Conservation (phyloP, 2,113 vertebrate genomes). For the Heptranchias perlo region DNA sequence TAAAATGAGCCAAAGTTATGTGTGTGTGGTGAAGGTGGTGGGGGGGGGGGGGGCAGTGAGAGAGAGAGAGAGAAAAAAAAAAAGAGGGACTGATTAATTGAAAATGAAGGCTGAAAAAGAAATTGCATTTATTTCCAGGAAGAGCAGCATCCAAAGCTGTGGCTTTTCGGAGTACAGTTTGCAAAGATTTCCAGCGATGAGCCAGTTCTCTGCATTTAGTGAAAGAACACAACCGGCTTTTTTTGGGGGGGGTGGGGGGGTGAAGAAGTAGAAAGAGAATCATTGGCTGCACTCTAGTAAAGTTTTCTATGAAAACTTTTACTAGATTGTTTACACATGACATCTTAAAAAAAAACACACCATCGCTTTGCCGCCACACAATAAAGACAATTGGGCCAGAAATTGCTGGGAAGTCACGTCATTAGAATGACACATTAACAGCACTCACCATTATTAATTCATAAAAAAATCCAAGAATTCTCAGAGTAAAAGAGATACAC, state of each 20-base stretch:
- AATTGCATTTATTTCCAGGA: not conserved
- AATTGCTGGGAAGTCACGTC: not conserved
- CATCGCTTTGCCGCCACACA: not conserved
- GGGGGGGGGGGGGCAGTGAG: no score
- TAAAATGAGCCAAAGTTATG: not conserved
- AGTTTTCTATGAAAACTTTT: not conserved
- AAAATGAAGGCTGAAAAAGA: no score
- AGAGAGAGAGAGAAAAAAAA: not conserved
- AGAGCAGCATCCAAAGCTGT: not conserved
- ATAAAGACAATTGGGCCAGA: not conserved
- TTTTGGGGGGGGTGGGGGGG: not conserved
- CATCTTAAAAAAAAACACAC: not conserved
- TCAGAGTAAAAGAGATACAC: not conserved
- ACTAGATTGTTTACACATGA: not conserved
- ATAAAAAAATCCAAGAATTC: not conserved
- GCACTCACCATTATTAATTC: not conserved
- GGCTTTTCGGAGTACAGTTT: not conserved
- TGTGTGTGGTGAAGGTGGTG: no score
- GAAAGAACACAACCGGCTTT: not conserved
- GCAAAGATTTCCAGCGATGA: not conserved
- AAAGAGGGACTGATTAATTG: not conserved
- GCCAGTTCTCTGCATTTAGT: no score
- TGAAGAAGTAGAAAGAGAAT: not conserved
- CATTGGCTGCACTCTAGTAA: not conserved
- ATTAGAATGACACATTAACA: not conserved